phyloP scores from a whole-genome alignment of 2,113 vertebrate genomes.

The Muscicapa adusta region DNA sequence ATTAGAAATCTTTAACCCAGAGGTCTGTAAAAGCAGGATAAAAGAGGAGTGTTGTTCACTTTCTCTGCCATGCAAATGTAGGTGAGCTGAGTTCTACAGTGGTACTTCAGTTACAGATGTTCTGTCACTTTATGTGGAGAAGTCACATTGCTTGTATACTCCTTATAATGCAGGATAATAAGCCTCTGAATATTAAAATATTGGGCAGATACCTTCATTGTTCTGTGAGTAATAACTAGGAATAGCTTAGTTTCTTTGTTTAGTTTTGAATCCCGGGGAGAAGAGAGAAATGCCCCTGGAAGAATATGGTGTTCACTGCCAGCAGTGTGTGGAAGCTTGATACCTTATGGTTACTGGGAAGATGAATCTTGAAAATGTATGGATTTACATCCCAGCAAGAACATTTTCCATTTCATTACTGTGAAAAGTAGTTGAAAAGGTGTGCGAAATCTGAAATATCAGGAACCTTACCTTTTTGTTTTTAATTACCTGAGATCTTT shows the following conservation, averaged over 20 bases:
- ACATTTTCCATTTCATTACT: background rate
- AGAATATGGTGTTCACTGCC: background rate
- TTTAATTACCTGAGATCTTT: background rate
- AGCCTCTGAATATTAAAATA: background rate
- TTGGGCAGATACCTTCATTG: background rate
- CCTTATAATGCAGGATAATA: background rate
- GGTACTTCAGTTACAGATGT: background rate
- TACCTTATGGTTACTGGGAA: background rate
- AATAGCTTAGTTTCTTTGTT: background rate
- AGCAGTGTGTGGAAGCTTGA: background rate
- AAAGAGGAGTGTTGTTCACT: background rate
- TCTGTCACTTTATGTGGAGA: background rate
- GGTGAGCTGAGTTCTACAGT: background rate
- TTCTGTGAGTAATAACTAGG: background rate
- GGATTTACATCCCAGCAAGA: background rate
- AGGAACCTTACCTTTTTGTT: background rate
- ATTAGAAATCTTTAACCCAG: background rate
- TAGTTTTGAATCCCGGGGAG: background rate
- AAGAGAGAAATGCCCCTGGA: background rate
- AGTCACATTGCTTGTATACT: background rate
- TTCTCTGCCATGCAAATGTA: background rate
- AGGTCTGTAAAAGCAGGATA: background rate
- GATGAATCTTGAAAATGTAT: background rate
- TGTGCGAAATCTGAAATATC: background rate
- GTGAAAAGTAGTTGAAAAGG: background rate